Evolutionary conservation across 1,140 invertebrate genomes (phyloP).

Genomic region (Drosophila subobscura): DNA sequence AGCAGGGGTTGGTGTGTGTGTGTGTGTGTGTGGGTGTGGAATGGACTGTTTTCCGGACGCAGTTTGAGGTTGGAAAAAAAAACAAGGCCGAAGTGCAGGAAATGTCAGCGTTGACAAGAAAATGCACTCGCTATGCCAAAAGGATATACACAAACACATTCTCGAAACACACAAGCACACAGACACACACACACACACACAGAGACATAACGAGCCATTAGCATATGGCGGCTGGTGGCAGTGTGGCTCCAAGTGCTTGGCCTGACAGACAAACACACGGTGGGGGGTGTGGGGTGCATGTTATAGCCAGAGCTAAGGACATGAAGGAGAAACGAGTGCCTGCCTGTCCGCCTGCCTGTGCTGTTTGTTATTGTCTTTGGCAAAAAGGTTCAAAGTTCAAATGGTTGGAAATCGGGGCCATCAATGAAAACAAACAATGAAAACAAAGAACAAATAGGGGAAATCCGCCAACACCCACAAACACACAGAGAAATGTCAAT

Average conservation of each 20-base stretch:
- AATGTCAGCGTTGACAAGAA: slow-evolving; percentile 80
- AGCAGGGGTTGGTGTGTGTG: not conserved
- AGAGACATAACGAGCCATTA: slow-evolving; percentile 43
- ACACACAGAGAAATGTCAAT: not conserved
- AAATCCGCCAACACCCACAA: no score
- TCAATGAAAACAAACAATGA: slow-evolving; percentile 41
- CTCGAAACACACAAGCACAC: not conserved
- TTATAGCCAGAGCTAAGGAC: slow-evolving; percentile 20
- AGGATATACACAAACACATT: slow-evolving; percentile 56
- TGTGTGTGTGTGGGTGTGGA: no score
- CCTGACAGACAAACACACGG: slow-evolving; percentile 1
- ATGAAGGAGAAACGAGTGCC: slow-evolving; percentile 6
- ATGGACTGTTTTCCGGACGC: no score
- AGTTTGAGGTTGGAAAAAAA: slow-evolving; percentile 27
- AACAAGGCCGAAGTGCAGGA: slow-evolving; percentile 73
- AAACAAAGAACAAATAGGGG: slow-evolving; percentile 17
- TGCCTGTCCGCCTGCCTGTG: not conserved
- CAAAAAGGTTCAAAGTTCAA: slow-evolving; percentile 76
- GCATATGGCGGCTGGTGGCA: slow-evolving; percentile 26
- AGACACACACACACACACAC: slow-evolving; percentile 12
- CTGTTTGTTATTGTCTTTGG: slow-evolving; percentile 7
- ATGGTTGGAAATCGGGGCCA: slow-evolving; percentile 52
- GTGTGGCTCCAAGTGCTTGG: slow-evolving; percentile 2
- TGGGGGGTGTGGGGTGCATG: slow-evolving; percentile 15
- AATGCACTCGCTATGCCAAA: slow-evolving; percentile 74